Base-by-base conservation (phyloP, 2,113 vertebrate species). In the Nibea coibor region DNA sequence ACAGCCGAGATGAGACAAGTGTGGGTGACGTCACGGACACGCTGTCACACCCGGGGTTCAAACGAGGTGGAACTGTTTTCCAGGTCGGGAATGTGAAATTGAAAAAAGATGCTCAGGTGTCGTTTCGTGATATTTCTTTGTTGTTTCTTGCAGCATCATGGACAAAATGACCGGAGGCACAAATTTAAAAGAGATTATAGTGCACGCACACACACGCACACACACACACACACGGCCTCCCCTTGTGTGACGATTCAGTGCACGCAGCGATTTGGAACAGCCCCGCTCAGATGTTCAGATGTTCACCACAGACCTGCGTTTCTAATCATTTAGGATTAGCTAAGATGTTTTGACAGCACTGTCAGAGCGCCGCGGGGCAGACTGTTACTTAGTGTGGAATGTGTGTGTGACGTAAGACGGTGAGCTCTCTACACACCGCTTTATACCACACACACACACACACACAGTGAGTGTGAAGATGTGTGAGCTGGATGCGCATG, bases 271-370 rank as follows among this genome's bases (percentile, higher is more conserved):
- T 56, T 70, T 20, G 51, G 26, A 65, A 4, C 20, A 4, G 28
- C 24, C 57, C 15, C 19, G 31, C 28, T 51, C 10, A 39, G 35
- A 9, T 22, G 22, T 22, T 51, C 14, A 15, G 26, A 31, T 22
- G 22, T 61, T 50, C 1, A 31, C 14, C 8, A 3, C 0, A 65
- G 28, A 59, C 42, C 42, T 57, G 64, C n/a, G 2, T 45, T 57
- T 56, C 67, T 54, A 67, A 77, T 64, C 75, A 54, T 69, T 81
- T 72, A 61, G 71, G 45, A 75, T 5, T 56, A 2, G 22, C 72
- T 81, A 63, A 87, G 65, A 72, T 69, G 70, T 69, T 83, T 78
- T 83, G 82, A 87, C 82, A 85, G 80, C 28, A 14, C 42, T 3
- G 67, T 61, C 1, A 11, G 19, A 50, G 64, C 43, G 72, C 79